Evolutionary conservation across 1,140 invertebrate species (phyloP).

Genomic region (Drosophila suzukii): DNA sequence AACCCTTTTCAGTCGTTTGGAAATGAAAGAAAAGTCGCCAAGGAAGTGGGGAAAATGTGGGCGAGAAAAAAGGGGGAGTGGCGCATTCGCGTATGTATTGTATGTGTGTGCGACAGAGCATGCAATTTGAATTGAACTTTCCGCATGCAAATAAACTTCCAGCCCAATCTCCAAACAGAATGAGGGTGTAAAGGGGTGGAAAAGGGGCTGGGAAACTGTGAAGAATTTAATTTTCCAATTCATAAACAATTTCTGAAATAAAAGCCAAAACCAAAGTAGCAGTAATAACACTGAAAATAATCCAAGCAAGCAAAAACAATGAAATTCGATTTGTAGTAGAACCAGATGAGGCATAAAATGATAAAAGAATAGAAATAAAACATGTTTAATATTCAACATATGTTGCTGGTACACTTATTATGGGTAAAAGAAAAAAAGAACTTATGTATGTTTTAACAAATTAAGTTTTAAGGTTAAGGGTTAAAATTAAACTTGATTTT

Average conservation of each 20-base stretch:
- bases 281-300: slow-evolving; percentile 72
- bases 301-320: slow-evolving; percentile 46
- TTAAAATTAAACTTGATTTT: too few relatives aligned
- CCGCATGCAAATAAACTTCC: slow-evolving; percentile 70
- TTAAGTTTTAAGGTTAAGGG: too few relatives aligned
- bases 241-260: slow-evolving; percentile 78
- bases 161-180: neutral
- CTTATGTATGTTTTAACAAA: too few relatives aligned
- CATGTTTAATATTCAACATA: neutral
- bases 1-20: slow-evolving; percentile 1
- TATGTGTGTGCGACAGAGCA: slow-evolving; percentile 53
- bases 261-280: slow-evolving; percentile 65
- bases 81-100: slow-evolving; percentile 14
- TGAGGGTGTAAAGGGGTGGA: neutral
- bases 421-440: too few relatives aligned
- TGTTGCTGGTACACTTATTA: too few relatives aligned
- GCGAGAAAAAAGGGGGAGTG: slow-evolving; percentile 3
- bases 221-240: slow-evolving; percentile 79
- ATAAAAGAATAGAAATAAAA: too few relatives aligned
- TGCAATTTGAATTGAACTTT: slow-evolving; percentile 80
- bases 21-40: slow-evolving; percentile 20
- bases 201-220: slow-evolving; percentile 25
- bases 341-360: neutral
- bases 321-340: neutral
- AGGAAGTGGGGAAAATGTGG: slow-evolving; percentile 22